phyloP scores from a whole-genome alignment of 2,113 vertebrate genomes.

The Pollimyrus isidori region DNA sequence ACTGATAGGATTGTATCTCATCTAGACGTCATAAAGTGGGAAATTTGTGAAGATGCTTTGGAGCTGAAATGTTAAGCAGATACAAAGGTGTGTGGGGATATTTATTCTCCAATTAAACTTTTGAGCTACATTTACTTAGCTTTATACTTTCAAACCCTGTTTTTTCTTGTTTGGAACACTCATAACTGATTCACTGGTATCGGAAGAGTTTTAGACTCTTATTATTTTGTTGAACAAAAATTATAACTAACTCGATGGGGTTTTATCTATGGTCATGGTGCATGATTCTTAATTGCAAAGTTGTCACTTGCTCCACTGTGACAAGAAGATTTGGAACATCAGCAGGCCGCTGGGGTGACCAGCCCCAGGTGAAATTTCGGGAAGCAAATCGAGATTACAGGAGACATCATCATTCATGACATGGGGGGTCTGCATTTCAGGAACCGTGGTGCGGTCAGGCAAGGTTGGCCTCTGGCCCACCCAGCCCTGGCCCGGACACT shows the following conservation, averaged over 20 bases:
- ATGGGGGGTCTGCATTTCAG: not conserved
- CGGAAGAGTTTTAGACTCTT: not conserved
- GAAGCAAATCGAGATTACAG: not conserved
- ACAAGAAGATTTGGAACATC: not conserved
- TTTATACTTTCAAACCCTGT: not conserved
- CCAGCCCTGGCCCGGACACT: not conserved
- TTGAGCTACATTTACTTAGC: not conserved
- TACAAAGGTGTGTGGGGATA: not conserved
- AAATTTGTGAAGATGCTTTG: not conserved
- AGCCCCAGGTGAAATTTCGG: not conserved
- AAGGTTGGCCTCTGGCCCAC: too few species aligned
- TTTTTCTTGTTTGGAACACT: not conserved
- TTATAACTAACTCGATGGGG: not conserved
- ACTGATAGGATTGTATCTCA: not conserved
- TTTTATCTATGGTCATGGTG: not conserved
- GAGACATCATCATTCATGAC: not conserved
- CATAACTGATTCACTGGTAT: not conserved
- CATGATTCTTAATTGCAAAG: not conserved
- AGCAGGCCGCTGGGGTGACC: not conserved
- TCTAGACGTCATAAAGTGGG: not conserved
- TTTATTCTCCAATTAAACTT: not conserved
- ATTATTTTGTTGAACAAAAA: constrained; percentile 6
- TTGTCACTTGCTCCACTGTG: not conserved
- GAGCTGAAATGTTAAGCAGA: not conserved
- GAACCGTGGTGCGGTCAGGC: not conserved